These are phyloP conservation scores for Dicentrarchus labrax DNA, from an alignment of 2,113 vertebrate species.

Conservation along the genomic window DNA sequence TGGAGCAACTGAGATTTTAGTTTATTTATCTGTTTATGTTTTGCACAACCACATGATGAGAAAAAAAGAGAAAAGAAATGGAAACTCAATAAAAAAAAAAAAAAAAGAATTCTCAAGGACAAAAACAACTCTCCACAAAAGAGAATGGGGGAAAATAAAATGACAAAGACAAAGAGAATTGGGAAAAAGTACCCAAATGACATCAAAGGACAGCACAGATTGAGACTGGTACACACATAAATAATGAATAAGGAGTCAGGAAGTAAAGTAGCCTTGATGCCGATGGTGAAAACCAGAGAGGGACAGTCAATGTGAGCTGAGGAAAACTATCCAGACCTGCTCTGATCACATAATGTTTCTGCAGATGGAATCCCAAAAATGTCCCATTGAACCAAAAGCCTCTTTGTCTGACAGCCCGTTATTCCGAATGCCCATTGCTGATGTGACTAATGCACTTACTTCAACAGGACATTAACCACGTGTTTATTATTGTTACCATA, in stretches of 20 bases:
- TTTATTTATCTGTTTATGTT: not conserved
- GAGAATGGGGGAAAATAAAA: not conserved
- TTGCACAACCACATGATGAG: constrained; percentile 5
- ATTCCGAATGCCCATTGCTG: no score
- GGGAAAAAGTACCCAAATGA: constrained; percentile 9
- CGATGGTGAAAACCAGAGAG: constrained; percentile 29
- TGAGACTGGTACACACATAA: constrained; percentile 41
- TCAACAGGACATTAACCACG: no score
- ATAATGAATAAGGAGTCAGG: constrained; percentile 39
- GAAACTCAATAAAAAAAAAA: not conserved
- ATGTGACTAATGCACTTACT: no score
- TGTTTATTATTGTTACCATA: no score
- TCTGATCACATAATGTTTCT: not conserved
- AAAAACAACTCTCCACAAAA: constrained; percentile 12
- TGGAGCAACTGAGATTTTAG: not conserved
- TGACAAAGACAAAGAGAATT: constrained; percentile 38
- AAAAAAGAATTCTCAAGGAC: not conserved
- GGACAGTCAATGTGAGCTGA: not conserved
- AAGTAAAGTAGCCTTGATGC: constrained; percentile 17
- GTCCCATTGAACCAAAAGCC: no score
- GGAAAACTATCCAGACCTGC: not conserved
- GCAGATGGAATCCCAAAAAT: no score
- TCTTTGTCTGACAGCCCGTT: no score
- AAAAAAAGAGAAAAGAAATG: not conserved
- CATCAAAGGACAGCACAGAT: constrained; percentile 38